Base-by-base conservation (phyloP, 2,888 invertebrate species). In the Eilema depressum region DNA sequence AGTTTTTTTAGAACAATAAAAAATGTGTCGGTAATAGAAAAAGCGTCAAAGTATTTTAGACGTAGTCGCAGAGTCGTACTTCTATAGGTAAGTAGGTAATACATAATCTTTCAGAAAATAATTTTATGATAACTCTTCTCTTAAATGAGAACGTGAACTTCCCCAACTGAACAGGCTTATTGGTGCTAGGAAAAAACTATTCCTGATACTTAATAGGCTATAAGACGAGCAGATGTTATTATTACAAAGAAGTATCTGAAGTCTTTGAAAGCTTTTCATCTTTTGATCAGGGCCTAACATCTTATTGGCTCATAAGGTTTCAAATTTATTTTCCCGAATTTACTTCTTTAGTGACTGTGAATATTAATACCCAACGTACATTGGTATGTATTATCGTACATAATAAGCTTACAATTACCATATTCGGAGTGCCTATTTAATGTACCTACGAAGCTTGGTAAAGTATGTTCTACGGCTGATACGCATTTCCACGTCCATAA, bases 401-500 rank as follows among this genome's bases (percentile, higher is more conserved):
- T 56, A 68, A 64, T 68, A 71, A 37, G 41, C 28, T 68, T 33
- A 61, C 37, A 68, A 70, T 71, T 33, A 66, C 60, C 59, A 37
- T 62, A 64, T 53, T 56, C 41, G 14, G 20, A 23, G 37, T 28
- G 64, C 37, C n/a, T 71, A 62, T 61, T 65, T 28, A 68, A 64
- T 56, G 33, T 59, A 59, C 33, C 33, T 66, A 65, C 37, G 66
- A 68, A 74, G 66, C 70, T 60, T 30, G 28, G 47, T 47, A 63
- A 63, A 41, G 63, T 61, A 75, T 59, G 57, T 69, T 73, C 56
- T 73, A 63, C 41, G 60, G 68, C 75, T 76, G 74, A 80, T 80
- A 80, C 75, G 80, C 81, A 81, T 82, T 81, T 80, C 75, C 81
- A 73, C 71, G 74, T 75, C 70, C 77, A 85, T 80, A 86, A 87